Conservation (phyloP, 2,113 vertebrate genomes). For the Micromys minutus region DNA sequence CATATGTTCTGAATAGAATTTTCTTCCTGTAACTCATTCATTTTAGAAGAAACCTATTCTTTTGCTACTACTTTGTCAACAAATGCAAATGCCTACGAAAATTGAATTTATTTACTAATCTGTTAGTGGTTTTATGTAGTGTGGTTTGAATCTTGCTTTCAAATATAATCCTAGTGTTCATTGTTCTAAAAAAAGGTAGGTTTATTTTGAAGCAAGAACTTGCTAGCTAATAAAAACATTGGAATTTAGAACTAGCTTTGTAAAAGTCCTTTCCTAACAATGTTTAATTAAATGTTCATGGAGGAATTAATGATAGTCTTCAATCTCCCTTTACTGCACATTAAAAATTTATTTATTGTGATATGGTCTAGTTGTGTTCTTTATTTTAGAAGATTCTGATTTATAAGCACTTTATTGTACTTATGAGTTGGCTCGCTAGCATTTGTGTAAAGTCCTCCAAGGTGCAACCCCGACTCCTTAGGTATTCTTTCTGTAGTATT, state of each 20-base stretch:
- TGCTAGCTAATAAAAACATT: slow-evolving; percentile 6
- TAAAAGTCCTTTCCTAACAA: slow-evolving; percentile 25
- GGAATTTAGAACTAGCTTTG: slow-evolving; percentile 51
- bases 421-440: neutral
- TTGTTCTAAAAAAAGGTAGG: slow-evolving; percentile 43
- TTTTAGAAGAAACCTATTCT: slow-evolving; percentile 61
- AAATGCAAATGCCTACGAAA: slow-evolving; percentile 63
- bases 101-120: slow-evolving; percentile 56
- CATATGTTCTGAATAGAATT: slow-evolving; percentile 47
- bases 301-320: slow-evolving; percentile 20
- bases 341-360: neutral
- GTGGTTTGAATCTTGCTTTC: slow-evolving; percentile 53
- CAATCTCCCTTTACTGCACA: neutral
- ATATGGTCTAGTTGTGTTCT: neutral
- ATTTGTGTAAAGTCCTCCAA: neutral
- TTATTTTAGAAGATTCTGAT: slow-evolving; percentile 13
- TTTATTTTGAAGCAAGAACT: slow-evolving; percentile 11
- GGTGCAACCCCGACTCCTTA: neutral
- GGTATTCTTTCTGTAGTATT: neutral
- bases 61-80: slow-evolving; percentile 65
- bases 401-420: neutral
- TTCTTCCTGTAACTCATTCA: slow-evolving; percentile 64
- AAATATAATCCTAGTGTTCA: slow-evolving; percentile 50
- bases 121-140: neutral
- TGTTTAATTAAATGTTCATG: slow-evolving; percentile 45